Evolutionary conservation across 2,797 vertebrate species (phyloP), one percentile per base, ranked within the genome.

Genomic region (Tangara arthus): DNA sequence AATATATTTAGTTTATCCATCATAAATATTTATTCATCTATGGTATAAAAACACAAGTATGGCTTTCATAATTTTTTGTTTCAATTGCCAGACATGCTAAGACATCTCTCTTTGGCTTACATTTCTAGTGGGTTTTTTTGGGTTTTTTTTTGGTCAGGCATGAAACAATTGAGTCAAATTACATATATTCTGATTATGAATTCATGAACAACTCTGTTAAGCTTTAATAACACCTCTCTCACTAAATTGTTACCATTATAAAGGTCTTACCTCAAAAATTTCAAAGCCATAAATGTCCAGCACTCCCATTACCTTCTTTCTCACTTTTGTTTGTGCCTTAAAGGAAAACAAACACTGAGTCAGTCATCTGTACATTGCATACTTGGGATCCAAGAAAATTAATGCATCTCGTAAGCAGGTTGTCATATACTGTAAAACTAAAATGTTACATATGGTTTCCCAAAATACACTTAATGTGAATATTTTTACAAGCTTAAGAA

Each of bases 211-310:
- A 41, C 8, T 71, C 30, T 78, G 64, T 66, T 42, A 69, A 71
- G 39, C 28, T 79, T 86, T 64, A 92, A 19, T 39, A 83, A 83
- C n/a, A 90, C 10, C 50, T 79, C 17, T 83, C 24, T 65, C 2
- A 1, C 35, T 46, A 50, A 59, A 73, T 17, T 11, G 41, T 86
- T 66, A 49, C 11, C 6, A 47, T 34, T 84, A 71, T 55, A 78
- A 89, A 87, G 30, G 35, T 50, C 97, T 97, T 98, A 99, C 99
- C 99, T 99, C 99, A 97, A 99, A 99, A 97, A 99, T 99, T 97
- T 99, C 99, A 98, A 99, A 99, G 94, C 99, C 99, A 47, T 99
- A 99, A 95, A 99, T 99, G 97, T 99, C 99, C 96, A 99, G 96
- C 60, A 99, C 99, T 15, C 99, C 99, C 99, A 99, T 99, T 79